Conservation (phyloP, 2,888 invertebrate genomes). For the Mesoligia furuncula region DNA sequence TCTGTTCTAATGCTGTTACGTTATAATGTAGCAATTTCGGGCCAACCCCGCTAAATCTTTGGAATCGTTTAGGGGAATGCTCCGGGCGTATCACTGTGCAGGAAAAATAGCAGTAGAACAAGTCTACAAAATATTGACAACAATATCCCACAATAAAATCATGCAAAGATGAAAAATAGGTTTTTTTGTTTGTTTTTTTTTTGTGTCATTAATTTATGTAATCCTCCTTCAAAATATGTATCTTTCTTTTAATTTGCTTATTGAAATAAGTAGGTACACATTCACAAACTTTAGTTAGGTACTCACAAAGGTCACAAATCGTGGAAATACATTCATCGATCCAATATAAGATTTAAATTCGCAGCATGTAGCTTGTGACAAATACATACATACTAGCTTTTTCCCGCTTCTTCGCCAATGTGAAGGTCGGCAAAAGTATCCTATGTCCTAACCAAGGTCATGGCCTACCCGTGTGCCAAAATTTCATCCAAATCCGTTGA, state of each 20-base stretch:
- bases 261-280: neutral
- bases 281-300: neutral
- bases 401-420: neutral
- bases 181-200: neutral
- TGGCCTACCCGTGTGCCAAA: neutral
- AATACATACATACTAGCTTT: neutral
- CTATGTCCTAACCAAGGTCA: neutral
- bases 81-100: conserved; percentile 35
- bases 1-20: conserved; percentile 63
- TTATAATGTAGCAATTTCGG: conserved; percentile 72
- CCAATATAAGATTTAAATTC: neutral
- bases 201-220: neutral
- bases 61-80: conserved; percentile 67
- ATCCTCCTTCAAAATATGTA: neutral
- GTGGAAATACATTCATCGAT: neutral
- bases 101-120: conserved; percentile 30
- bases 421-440: neutral
- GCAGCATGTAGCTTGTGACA: neutral
- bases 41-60: conserved; percentile 65
- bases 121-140: neutral
- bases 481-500: neutral
- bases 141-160: neutral
- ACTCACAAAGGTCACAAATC: neutral
- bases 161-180: neutral
- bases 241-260: neutral